Evolutionary conservation across 2,113 vertebrate species (phyloP), one percentile per base, ranked within the genome.

Genomic region (Diglossa brunneiventris): DNA sequence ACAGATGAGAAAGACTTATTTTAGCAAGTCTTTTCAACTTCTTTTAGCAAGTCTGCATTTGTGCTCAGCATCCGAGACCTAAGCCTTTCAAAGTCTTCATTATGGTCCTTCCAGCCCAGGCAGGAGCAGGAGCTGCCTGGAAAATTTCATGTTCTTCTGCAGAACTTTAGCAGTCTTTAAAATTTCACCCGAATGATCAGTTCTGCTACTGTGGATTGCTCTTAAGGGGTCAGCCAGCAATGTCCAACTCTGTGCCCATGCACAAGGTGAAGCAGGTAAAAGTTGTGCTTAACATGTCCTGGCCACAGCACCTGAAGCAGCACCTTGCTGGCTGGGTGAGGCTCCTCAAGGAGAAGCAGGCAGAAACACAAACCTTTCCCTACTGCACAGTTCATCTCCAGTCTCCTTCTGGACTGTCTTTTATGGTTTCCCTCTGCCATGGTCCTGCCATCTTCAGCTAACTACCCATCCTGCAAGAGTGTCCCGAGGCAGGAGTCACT

Each of bases 401-500:
- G 11, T 35, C 10, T 55, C 74, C 67, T n/a, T 76, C 50, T 30
- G 21, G 11, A 62, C 4, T 0, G 0, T 14, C 18, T 62, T 58
- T 27, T 41, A 4, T 7, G 28, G 10, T 47, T 62, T 73, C 64
- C 37, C 24, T 61, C 67, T 82, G 50, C 31, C 33, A 4, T 19
- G 35, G 49, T 66, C 35, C 53, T 90, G 46, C 41, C 53, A 6
- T 53, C 55, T 55, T 76, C 63, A 86, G 35, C 50, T 46, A n/a
- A 41, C 23, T 66, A 28, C 30, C 9, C 23, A 24, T 30, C 37
- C 7, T 0, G 3, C 0, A 0, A 23, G 17, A 27, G 24, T 5
- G 1, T 28, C 33, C 50, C 30, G 10, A 0, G 0, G 26, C 31
- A 16, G 76, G 20, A 63, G n/a, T 37, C 7, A 4, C 37, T 62